Evolutionary conservation across 2,888 invertebrate genomes (phyloP), one percentile per base, ranked within the genome.

Genomic region (Eristalis intricaria): DNA sequence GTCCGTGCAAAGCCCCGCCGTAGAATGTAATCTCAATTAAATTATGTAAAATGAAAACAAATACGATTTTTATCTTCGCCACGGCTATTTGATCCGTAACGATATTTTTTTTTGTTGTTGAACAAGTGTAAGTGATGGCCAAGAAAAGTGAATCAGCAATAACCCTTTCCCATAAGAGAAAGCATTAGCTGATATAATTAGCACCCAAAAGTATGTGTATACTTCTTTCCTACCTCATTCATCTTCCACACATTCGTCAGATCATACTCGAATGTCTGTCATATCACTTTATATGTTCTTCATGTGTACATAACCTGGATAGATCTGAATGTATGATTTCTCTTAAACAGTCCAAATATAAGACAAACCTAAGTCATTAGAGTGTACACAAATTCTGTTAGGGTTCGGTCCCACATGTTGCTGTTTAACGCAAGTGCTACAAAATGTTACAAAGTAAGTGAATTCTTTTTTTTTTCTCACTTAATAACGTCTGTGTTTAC

Each of bases 161-260:
- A 50, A 61, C 66, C 50, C 50, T 63, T 78, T 65, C 63, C 40
- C 40, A 50, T 19, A 74, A 79, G 83, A 78, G 83, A 83, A 83
- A 83, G 73, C 63, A 66, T 78, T 64, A 19, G 63, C 40, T 79
- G n/a, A 63, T 38, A 63, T 73, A 78, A 83, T 83, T 78, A 78
- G 78, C 83, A 83, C 83, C 78, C 71, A 19, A 15, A 66, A 50
- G 15, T 50, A 50, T 50, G 19, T 5, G 19, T 43, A 0, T 19
- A 13, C 43, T 29, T 63, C 19, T 26, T 19, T 43, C 63, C 32
- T 10, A 5, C 32, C 10, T 32, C 32, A 10, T 32, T 23, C 29
- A 50, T 50, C n/a, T 69, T n/a, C 56, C 56, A 56, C 68, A 10
- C 66, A 68, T 68, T 50, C 63, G 26, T 29, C 40, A 10, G 5